A percentile compares a stretch with the other conserved stretches of the same genome.
These are phyloP conservation scores for Zoanthus sociatus DNA, from an alignment of 92 coral and sea anemone genomes.

Conservation along the genomic window DNA sequence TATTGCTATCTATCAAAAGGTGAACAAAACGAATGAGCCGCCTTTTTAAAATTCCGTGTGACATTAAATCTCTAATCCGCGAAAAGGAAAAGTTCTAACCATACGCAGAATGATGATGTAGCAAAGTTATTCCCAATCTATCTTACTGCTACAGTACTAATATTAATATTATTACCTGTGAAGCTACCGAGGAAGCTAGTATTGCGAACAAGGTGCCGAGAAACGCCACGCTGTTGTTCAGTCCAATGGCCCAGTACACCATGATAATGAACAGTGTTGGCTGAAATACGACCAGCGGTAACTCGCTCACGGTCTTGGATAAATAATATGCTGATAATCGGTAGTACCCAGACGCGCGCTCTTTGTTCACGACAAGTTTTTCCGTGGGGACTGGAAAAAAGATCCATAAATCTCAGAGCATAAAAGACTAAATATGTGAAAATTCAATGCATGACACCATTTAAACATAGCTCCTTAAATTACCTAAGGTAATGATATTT, in stretches of 20 bases:
- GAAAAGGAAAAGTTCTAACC: too few species aligned
- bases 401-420: neutral
- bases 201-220: conserved; percentile 61
- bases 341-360: conserved; percentile 91
- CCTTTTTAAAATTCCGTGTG: too few species aligned
- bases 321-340: conserved; percentile 92
- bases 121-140: neutral
- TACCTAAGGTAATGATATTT: too few species aligned
- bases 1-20: too few species aligned
- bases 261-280: conserved; percentile 74
- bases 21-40: too few species aligned
- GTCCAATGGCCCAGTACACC: conserved; percentile 86
- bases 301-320: conserved; percentile 84
- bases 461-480: too few species aligned
- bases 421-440: too few species aligned
- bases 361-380: conserved; percentile 87
- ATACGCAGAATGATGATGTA: too few species aligned
- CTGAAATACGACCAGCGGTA: conserved; percentile 84
- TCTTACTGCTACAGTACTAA: neutral
- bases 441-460: too few species aligned
- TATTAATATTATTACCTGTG: conserved; percentile 67
- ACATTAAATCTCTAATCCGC: too few species aligned
- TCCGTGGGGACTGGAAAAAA: conserved; percentile 79
- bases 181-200: conserved; percentile 67
- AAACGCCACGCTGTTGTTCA: conserved; percentile 88